phyloP scores from a whole-genome alignment of 2,797 vertebrate species.

The Alca torda region DNA sequence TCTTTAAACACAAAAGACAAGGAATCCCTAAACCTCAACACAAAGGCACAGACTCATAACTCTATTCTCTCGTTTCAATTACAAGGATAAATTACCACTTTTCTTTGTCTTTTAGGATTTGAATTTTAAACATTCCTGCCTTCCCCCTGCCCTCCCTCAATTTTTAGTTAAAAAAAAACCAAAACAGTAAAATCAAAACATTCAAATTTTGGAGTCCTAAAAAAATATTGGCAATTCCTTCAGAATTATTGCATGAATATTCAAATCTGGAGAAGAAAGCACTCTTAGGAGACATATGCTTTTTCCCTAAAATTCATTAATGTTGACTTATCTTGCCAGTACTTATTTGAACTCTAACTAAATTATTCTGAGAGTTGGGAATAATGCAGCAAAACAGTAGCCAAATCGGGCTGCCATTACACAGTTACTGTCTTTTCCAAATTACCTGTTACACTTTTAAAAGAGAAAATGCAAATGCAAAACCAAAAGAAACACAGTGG shows the following conservation, averaged over 20 bases:
- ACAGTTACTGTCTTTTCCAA: not conserved
- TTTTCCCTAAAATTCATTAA: not conserved
- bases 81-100: not conserved
- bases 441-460: not conserved
- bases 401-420: not conserved
- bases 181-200: not conserved
- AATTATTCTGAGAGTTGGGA: not conserved
- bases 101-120: not conserved
- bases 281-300: not conserved
- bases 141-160: rapidly evolving
- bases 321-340: not conserved
- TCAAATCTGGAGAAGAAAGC: not conserved
- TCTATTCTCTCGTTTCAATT: not conserved
- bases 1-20: not conserved
- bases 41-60: not conserved
- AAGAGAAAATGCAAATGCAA: not conserved
- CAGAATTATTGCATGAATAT: not conserved
- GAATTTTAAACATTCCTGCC: not conserved
- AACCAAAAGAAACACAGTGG: not conserved
- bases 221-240: not conserved
- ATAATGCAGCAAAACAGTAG: not conserved
- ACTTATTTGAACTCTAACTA: not conserved
- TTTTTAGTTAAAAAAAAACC: not conserved
- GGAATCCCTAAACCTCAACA: not conserved
- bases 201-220: not conserved